Percentiles rank a stretch among this genome's conserved stretches.
These are phyloP conservation scores for Trachurus trachurus DNA, from an alignment of 2,797 vertebrate genomes.

Conservation along the genomic window DNA sequence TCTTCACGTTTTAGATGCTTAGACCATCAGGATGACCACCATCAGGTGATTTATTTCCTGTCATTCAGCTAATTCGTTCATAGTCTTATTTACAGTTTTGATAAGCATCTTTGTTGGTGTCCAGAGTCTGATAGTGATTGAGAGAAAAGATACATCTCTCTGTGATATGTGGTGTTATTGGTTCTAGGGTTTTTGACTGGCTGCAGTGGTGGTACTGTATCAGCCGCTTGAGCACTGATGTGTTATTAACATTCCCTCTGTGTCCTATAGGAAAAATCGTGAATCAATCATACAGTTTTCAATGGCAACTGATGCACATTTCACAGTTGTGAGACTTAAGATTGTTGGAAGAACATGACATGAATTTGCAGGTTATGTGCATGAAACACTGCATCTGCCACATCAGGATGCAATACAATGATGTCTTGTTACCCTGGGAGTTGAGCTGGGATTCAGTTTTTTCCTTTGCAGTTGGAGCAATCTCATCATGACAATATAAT, in stretches of 20 bases:
- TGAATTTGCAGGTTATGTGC: conserved; percentile 10
- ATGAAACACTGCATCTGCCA: conserved; percentile 37
- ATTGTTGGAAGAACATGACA: conserved; percentile 18
- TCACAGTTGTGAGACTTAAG: conserved; percentile 4
- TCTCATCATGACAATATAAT: conserved; percentile 75
- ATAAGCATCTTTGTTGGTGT: not conserved
- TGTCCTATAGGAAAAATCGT: not conserved
- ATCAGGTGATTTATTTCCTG: not conserved
- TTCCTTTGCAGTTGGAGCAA: conserved; percentile 53
- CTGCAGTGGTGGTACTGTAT: not conserved
- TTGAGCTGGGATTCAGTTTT: conserved; percentile 51
- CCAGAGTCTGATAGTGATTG: not conserved
- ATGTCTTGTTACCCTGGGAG: conserved; percentile 62
- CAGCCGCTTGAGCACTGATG: not conserved
- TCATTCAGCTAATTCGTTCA: not conserved
- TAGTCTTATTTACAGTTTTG: not conserved
- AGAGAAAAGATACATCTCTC: not conserved
- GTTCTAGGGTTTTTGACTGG: not conserved
- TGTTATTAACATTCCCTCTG: conserved; percentile 12
- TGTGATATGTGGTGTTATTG: not conserved
- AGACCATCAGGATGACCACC: too few relatives aligned
- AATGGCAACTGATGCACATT: not conserved
- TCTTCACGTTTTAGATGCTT: too few relatives aligned
- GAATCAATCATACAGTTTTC: not conserved
- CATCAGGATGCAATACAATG: conserved; percentile 50